Evolutionary conservation across 2,797 vertebrate genomes (phyloP), one percentile per base, ranked within the genome.

Genomic region (Merluccius polli): DNA sequence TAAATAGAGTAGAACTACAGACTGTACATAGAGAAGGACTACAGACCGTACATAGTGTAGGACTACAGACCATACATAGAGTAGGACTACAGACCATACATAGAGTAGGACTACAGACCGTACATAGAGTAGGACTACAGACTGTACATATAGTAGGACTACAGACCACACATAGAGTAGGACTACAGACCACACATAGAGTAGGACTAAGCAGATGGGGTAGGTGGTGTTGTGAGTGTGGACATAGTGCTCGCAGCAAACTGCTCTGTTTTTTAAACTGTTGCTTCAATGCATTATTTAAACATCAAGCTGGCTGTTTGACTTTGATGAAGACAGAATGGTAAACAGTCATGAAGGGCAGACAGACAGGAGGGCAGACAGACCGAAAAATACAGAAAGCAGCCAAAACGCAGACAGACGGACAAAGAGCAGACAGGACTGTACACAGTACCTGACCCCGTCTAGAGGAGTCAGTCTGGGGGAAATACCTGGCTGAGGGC

Each of bases 401-500:
- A 65, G 59, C 59, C 59, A 65, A 27, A 67, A 38, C 4, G 24
- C 15, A 44, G 72, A 84, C 76, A 80, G 38, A 31, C 29, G 29
- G 65, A 68, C 65, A 68, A 31, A 68, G 0, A 32, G 24, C 59
- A 27, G 59, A 73, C 52, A 48, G 59, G 59, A 71, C 6, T 41
- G 71, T 68, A 94, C 92, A 85, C 68, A 31, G 65, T 31, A 18
- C 65, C 74, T 32, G 59, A 72, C 67, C 71, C 2, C n/a, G 41
- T 21, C 72, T 32, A 78, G 31, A 38, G 73, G 24, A 8, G 41
- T 52, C 72, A 31, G 41, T 73, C 72, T 33, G 9, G 79, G 73
- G 89, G 92, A 52, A 76, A 71, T 97, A 99, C 97, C 97, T 98
- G 96, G 94, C 94, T 97, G 30, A 95, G 96, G 75, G 92, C 97